Evolutionary conservation across 1,140 invertebrate species (phyloP).

Genomic region (Cydia fagiglandana): DNA sequence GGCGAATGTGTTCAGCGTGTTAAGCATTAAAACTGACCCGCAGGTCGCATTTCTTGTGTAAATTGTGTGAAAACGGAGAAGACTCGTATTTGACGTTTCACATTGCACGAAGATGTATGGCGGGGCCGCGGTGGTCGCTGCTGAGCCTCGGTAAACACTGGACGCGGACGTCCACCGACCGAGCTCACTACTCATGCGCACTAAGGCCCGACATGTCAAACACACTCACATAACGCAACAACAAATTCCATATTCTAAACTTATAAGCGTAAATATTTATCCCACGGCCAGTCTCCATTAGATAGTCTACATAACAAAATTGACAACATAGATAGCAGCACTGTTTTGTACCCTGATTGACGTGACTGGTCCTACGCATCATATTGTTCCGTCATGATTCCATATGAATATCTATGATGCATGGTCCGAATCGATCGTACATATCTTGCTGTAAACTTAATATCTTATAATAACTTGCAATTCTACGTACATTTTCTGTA

Average conservation of each 20-base stretch:
- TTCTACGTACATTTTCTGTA: slow-evolving; percentile 75
- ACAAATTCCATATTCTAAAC: slow-evolving; percentile 46
- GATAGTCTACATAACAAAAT: slow-evolving; percentile 73
- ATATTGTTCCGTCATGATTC: slow-evolving; percentile 59
- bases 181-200: slow-evolving; percentile 28
- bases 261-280: slow-evolving; percentile 76
- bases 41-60: background rate
- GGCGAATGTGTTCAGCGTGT: background rate
- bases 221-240: slow-evolving; percentile 49
- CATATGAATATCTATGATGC: slow-evolving; percentile 54
- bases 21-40: slow-evolving; percentile 6
- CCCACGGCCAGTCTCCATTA: slow-evolving; percentile 72
- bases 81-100: slow-evolving; percentile 75
- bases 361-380: slow-evolving; percentile 71
- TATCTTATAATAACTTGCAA: slow-evolving; percentile 58
- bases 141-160: slow-evolving; percentile 46
- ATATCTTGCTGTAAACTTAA: slow-evolving; percentile 53
- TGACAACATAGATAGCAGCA: slow-evolving; percentile 79
- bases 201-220: slow-evolving; percentile 40
- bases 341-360: slow-evolving; percentile 78
- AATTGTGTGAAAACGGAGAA: slow-evolving; percentile 50
- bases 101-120: slow-evolving; percentile 77
- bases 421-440: slow-evolving; percentile 70
- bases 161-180: slow-evolving; percentile 29
- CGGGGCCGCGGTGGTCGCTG: slow-evolving; percentile 61